These are phyloP conservation scores for Nansenia antarctica DNA, from an alignment of 2,113 vertebrate genomes.

Conservation along the genomic window DNA sequence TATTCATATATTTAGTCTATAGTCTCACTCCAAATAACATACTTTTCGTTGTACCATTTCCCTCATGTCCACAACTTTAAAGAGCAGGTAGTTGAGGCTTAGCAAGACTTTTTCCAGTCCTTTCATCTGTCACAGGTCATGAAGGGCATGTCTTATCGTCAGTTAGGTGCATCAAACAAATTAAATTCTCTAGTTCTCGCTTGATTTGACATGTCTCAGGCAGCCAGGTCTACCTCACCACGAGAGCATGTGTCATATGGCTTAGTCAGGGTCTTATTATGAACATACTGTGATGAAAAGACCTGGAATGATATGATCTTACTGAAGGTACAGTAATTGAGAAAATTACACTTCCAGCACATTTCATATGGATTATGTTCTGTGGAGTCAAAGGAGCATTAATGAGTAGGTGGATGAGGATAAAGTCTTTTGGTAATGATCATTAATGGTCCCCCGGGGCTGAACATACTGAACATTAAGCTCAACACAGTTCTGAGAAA, in stretches of 20 bases:
- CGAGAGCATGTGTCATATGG: neutral
- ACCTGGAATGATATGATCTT: neutral
- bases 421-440: neutral
- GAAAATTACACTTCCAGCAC: neutral
- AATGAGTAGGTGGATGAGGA: neutral
- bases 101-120: too few relatives aligned
- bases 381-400: neutral
- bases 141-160: too few relatives aligned
- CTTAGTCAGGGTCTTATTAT: neutral
- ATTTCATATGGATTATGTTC: neutral
- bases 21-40: too few relatives aligned
- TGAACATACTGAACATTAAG: constrained; percentile 2
- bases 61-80: too few relatives aligned
- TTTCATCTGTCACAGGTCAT: too few relatives aligned
- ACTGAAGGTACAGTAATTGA: neutral
- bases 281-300: neutral
- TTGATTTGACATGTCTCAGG: too few relatives aligned
- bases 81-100: too few relatives aligned
- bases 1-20: too few relatives aligned
- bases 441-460: neutral
- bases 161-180: too few relatives aligned
- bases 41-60: too few relatives aligned
- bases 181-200: too few relatives aligned
- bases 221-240: too few relatives aligned
- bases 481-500: constrained; percentile 12